A percentile compares a stretch with the other conserved stretches of the same genome.
phyloP scores from a whole-genome alignment of 2,888 invertebrate genomes.

The Phania funesta region DNA sequence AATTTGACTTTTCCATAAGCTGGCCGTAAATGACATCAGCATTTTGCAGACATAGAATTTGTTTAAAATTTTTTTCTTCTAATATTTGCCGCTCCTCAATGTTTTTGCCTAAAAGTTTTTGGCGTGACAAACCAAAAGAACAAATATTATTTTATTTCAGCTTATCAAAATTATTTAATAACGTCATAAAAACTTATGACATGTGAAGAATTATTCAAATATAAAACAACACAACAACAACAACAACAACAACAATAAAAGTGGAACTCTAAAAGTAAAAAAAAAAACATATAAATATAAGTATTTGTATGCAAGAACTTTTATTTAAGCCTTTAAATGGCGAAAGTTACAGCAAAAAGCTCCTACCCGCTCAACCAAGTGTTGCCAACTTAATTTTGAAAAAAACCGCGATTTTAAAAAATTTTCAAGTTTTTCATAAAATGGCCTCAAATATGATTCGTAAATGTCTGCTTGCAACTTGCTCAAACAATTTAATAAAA shows the following conservation, averaged over 20 bases:
- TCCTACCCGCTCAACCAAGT: no score
- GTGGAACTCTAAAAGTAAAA: no score
- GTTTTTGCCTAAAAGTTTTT: conserved; percentile 44
- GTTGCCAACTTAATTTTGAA: no score
- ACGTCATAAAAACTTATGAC: conserved; percentile 80
- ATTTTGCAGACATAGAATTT: conserved; percentile 2
- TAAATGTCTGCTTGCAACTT: no score
- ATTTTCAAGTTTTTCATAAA: no score
- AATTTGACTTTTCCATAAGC: conserved; percentile 51
- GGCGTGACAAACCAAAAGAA: conserved; percentile 24
- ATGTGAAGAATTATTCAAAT: conserved; percentile 80
- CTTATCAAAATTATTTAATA: conserved; percentile 73
- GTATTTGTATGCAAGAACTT: no score
- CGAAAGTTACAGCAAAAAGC: no score
- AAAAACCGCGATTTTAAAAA: no score
- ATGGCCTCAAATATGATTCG: no score
- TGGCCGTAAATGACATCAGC: conserved; percentile 52
- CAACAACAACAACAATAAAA: conserved; percentile 40
- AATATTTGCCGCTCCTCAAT: conserved; percentile 45
- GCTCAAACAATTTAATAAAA: no score
- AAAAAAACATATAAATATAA: not conserved
- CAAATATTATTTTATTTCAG: conserved; percentile 33
- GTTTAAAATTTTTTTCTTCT: conserved; percentile 10
- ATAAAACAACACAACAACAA: conserved; percentile 69
- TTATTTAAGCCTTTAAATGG: no score